phyloP scores from a whole-genome alignment of 2,888 invertebrate species.

The Gryllus longicercus region DNA sequence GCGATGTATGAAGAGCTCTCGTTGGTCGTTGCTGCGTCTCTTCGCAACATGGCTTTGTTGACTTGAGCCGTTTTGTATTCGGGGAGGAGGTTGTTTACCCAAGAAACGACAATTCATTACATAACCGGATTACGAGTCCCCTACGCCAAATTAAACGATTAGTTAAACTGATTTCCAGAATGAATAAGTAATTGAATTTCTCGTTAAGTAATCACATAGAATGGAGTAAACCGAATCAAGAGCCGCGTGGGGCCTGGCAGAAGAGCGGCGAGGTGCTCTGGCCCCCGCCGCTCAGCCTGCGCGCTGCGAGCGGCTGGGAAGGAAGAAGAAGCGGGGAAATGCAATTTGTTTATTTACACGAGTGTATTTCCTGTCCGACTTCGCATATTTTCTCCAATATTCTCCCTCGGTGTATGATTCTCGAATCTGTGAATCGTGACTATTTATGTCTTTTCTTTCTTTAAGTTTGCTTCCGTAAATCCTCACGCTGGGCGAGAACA shows the following conservation, averaged over 20 bases:
- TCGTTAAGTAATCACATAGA: conserved; percentile 51
- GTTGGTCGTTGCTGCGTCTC: conserved; percentile 24
- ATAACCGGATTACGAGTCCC: conserved; percentile 46
- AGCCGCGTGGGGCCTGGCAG: not conserved
- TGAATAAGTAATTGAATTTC: conserved; percentile 52
- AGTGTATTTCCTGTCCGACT: too few relatives aligned
- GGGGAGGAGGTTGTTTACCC: conserved; percentile 46
- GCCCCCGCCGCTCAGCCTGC: not conserved
- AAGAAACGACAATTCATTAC: conserved; percentile 51
- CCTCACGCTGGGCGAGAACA: too few relatives aligned
- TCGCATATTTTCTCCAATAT: too few relatives aligned
- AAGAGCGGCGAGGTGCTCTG: not conserved
- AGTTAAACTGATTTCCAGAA: conserved; percentile 52
- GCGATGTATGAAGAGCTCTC: conserved; percentile 21
- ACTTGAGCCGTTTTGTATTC: conserved; percentile 27
- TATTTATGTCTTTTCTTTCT: too few relatives aligned
- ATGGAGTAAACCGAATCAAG: conserved; percentile 70
- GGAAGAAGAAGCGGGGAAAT: too few relatives aligned
- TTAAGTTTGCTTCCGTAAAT: too few relatives aligned
- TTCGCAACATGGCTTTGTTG: conserved; percentile 29
- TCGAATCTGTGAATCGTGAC: too few relatives aligned
- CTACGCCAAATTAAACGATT: conserved; percentile 49
- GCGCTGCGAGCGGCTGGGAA: too few relatives aligned
- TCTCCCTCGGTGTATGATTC: too few relatives aligned
- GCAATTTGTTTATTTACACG: too few relatives aligned